phyloP scores from a whole-genome alignment of 1,140 invertebrate genomes.

The Stegodyphus mimosarum region DNA sequence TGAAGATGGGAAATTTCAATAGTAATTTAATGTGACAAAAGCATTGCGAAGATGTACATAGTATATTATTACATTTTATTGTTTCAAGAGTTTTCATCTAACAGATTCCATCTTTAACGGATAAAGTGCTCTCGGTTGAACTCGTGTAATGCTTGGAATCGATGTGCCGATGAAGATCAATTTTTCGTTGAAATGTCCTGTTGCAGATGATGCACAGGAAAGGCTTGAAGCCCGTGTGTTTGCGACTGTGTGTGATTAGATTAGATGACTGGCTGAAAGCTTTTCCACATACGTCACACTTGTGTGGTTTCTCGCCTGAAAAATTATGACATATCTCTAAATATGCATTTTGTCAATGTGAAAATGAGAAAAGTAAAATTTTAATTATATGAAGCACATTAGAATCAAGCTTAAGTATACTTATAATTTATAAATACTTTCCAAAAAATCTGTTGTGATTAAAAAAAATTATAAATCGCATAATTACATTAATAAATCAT shows the following conservation, averaged over 20 bases:
- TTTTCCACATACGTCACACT: slow-evolving; percentile 75
- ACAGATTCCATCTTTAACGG: neutral
- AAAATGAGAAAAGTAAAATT: no score
- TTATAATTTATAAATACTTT: no score
- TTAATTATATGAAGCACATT: no score
- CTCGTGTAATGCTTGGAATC: slow-evolving; percentile 85
- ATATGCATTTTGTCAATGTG: neutral
- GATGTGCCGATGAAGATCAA: slow-evolving; percentile 92
- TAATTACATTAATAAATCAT: no score
- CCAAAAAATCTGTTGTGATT: no score
- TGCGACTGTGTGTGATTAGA: slow-evolving; percentile 96
- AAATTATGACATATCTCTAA: neutral
- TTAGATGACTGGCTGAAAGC: slow-evolving; percentile 95
- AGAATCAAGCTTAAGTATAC: no score
- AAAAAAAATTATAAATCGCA: no score
- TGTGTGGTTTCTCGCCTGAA: slow-evolving; percentile 64
- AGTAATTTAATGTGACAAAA: no score
- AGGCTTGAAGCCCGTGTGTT: slow-evolving; percentile 97
- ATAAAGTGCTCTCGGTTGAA: neutral
- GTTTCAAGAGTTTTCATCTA: neutral
- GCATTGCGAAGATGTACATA: no score
- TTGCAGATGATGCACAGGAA: slow-evolving; percentile 93
- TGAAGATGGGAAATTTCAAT: no score
- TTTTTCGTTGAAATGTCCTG: slow-evolving; percentile 84
- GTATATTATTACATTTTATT: no score